Evolutionary conservation across 2,888 invertebrate species (phyloP), one percentile per base, ranked within the genome.

Genomic region (Maniola hyperantus): DNA sequence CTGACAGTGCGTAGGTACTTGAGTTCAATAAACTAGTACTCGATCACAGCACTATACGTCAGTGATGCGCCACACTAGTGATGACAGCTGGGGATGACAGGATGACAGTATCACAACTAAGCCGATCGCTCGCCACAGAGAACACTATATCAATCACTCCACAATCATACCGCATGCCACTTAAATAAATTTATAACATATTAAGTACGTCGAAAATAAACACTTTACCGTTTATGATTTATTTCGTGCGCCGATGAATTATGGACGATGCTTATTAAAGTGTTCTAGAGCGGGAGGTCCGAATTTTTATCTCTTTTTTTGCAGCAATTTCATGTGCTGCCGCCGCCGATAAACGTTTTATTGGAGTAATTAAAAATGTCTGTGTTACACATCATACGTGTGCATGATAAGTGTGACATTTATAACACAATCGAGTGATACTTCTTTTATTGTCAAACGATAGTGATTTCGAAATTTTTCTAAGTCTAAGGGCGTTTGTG

Each of bases 181-280:
- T 91, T 91, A 89, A 90, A 91, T 89, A 90, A 90, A 91, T 92
- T 92, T 91, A 91, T 90, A 91, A 89, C 91, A 88, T 90, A 91
- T 90, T 91, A 92, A 91, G 89, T 90, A 90, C 89, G 83, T 88
- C 84, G 82, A 89, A 88, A 91, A 91, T 91, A 92, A 91, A 92
- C 91, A 91, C 88, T 89, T 89, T 87, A 85, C 87, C 79, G 85
- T 85, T 86, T 91, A 91, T 92, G 92, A 92, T 92, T 92, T 91
- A 92, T 91, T 89, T 85, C 83, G 83, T 88, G 85, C 84, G 82
- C 75, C 80, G 82, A 89, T 91, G 89, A 91, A 85, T 89, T 91
- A 91, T 88, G 84, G 82, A 82, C 84, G 85, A 84, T 83, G 84
- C 88, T 87, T 85, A 83, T 83, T 84, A 82, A 78, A 78, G 76